Conservation (phyloP, 2,113 vertebrate species). For the Chroicocephalus ridibundus region DNA sequence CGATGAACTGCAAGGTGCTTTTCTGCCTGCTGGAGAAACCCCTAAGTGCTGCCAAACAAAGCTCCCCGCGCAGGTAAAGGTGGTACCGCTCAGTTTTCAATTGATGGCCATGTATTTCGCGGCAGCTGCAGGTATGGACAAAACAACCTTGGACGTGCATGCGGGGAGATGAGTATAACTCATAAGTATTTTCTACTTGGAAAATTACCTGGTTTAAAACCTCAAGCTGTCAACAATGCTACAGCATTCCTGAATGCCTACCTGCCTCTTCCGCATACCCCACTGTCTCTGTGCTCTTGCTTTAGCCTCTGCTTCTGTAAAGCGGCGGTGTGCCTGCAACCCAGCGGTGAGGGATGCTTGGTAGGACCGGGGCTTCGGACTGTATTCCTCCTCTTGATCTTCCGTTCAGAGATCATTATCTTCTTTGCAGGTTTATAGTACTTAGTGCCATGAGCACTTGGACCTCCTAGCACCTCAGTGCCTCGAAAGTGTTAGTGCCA, state of each 20-base stretch:
- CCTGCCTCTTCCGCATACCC: background rate
- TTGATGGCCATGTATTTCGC: background rate
- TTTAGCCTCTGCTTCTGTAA: background rate
- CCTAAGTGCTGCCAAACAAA: background rate
- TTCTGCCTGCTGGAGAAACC: background rate
- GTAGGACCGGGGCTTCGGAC: background rate
- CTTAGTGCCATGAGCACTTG: background rate
- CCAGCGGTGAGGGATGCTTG: accelerated
- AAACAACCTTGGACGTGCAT: background rate
- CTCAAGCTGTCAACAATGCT: background rate
- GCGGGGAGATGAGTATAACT: background rate
- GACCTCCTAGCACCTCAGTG: background rate
- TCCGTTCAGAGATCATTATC: background rate
- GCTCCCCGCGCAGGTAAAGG: accelerated
- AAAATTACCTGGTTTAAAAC: background rate
- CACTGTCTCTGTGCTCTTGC: background rate
- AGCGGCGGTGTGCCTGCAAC: background rate
- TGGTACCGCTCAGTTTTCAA: background rate
- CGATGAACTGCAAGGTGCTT: background rate
- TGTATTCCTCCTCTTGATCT: background rate
- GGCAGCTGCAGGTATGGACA: background rate
- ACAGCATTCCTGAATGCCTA: background rate
- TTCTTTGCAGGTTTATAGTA: background rate
- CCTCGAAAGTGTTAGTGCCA: background rate
- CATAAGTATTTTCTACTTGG: background rate